These are phyloP conservation scores for Syngnathus floridae DNA, from an alignment of 2,113 vertebrate species.

Conservation along the genomic window DNA sequence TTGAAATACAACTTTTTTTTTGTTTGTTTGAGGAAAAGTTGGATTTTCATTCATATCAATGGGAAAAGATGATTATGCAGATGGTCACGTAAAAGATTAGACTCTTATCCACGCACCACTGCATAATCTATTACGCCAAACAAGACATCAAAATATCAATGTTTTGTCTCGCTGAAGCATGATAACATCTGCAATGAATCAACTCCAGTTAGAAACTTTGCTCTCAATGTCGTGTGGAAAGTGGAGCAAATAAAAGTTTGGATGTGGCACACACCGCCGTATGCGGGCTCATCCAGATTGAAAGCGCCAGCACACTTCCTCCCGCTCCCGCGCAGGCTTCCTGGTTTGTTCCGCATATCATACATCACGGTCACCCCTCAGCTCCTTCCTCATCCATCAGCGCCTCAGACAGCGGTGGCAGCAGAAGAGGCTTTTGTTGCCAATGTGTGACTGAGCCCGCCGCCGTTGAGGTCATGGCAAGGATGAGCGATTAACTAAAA, in stretches of 20 bases:
- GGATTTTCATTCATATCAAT: too few relatives aligned
- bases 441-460: slow-evolving; percentile 13
- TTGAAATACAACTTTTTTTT: too few relatives aligned
- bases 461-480: slow-evolving; percentile 1
- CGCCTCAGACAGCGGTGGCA: slow-evolving; percentile 23
- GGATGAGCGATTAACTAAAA: slow-evolving; percentile 66
- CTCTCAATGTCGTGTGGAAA: not conserved
- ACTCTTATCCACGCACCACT: too few relatives aligned
- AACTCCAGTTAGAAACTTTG: not conserved
- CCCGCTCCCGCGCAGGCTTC: slow-evolving; percentile 7
- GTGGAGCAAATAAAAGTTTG: not conserved
- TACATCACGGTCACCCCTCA: slow-evolving; percentile 38
- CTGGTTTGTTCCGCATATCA: slow-evolving; percentile 44
- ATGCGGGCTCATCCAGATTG: not conserved
- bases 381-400: slow-evolving; percentile 57
- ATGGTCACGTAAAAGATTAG: too few relatives aligned
- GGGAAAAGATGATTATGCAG: too few relatives aligned
- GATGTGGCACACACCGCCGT: not conserved
- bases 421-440: slow-evolving; percentile 15
- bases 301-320: slow-evolving; percentile 12
- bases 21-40: too few relatives aligned
- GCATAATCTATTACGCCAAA: too few relatives aligned
- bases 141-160: too few relatives aligned
- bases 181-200: too few relatives aligned
- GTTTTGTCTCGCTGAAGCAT: too few relatives aligned